Evolutionary conservation across 2,113 vertebrate species (phyloP).

Genomic region (Gulo gulo): DNA sequence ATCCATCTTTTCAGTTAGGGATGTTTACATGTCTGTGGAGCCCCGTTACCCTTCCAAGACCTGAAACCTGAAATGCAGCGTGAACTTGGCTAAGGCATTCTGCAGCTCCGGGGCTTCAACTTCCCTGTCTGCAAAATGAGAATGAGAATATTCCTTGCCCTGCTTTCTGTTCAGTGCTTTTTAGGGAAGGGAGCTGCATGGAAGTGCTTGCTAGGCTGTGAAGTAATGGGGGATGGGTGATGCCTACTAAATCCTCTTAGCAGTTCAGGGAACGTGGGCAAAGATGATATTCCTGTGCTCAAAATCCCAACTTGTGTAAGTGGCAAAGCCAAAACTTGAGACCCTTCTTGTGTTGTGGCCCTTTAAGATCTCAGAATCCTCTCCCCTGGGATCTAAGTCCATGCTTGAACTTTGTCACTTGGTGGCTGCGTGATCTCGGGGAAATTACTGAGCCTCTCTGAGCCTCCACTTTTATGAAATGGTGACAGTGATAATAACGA

Average conservation of each 20-base stretch:
- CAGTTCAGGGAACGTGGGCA: background rate
- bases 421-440: background rate
- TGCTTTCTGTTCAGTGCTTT: background rate
- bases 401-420: background rate
- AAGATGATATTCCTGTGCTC: background rate
- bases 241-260: background rate
- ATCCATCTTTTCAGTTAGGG: background rate
- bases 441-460: background rate
- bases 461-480: background rate
- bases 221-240: background rate
- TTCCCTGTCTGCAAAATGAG: background rate
- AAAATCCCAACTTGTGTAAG: background rate
- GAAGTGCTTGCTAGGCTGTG: background rate
- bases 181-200: background rate
- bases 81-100: background rate
- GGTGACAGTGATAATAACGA: background rate
- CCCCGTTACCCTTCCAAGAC: background rate
- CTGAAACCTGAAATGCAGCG: background rate
- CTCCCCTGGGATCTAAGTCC: background rate
- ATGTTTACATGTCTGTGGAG: background rate
- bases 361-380: background rate
- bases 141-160: background rate
- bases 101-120: background rate
- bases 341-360: background rate
- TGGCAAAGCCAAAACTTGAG: background rate